Conservation (phyloP, 1,140 invertebrate species). For the Drosophila hydei region DNA sequence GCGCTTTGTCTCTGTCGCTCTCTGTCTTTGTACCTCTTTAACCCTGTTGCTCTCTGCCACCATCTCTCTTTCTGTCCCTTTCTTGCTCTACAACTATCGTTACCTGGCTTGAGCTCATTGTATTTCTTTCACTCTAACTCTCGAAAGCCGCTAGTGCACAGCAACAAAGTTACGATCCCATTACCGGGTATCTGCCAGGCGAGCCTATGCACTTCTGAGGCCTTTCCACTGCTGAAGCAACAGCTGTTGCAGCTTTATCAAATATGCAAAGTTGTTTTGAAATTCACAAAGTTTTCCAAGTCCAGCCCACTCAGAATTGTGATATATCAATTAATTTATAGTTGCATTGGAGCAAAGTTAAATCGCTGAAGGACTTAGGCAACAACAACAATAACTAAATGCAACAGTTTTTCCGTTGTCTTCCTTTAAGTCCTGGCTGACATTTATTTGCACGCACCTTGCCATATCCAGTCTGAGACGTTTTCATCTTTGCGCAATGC, state of each 20-base stretch:
- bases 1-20: too few relatives aligned
- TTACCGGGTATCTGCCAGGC: background rate
- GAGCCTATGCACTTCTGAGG: too few relatives aligned
- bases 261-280: slow-evolving; percentile 25
- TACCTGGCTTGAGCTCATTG: too few relatives aligned
- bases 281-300: slow-evolving; percentile 26
- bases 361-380: background rate
- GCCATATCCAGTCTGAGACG: slow-evolving; percentile 36
- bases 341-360: slow-evolving; percentile 2
- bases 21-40: too few relatives aligned
- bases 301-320: background rate
- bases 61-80: too few relatives aligned
- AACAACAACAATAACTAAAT: too few relatives aligned
- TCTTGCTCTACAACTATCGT: too few relatives aligned
- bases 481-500: slow-evolving; percentile 24
- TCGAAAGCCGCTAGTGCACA: too few relatives aligned
- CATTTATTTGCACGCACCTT: slow-evolving; percentile 36
- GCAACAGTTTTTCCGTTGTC: slow-evolving; percentile 7
- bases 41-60: too few relatives aligned
- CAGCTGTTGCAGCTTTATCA: slow-evolving; percentile 15
- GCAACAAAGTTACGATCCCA: too few relatives aligned
- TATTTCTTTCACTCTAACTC: too few relatives aligned
- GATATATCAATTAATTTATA: slow-evolving; percentile 20
- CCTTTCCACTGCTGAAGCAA: background rate
- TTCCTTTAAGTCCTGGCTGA: slow-evolving; percentile 30